phyloP scores from a whole-genome alignment of 2,797 vertebrate species.

The Leuciscus waleckii region DNA sequence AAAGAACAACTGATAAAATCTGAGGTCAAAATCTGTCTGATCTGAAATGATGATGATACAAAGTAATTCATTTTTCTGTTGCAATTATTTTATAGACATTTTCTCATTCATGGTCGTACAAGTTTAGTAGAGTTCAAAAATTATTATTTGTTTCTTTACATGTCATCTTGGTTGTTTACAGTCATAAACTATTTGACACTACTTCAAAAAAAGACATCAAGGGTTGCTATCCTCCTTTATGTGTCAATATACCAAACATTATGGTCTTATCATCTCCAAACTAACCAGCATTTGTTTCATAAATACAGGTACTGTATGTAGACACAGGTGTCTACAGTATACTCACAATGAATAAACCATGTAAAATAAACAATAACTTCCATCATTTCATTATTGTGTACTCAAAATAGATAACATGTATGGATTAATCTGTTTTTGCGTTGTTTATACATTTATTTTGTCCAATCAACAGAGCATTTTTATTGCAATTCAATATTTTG shows the following conservation, averaged over 20 bases:
- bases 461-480: conserved; percentile 7
- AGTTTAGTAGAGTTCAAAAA: not conserved
- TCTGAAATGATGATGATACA: not conserved
- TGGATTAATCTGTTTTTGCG: not conserved
- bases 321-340: conserved; percentile 32
- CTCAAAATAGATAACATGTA: not conserved
- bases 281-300: conserved; percentile 6
- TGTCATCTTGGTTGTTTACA: not conserved
- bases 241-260: conserved; percentile 14
- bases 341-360: not conserved
- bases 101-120: not conserved
- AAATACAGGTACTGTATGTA: conserved; percentile 21
- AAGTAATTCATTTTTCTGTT: not conserved
- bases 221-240: not conserved
- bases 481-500: conserved; percentile 15
- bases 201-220: not conserved
- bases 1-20: not conserved
- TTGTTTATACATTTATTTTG: conserved; percentile 17
- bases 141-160: not conserved
- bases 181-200: not conserved
- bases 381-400: not conserved
- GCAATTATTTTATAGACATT: not conserved
- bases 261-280: conserved; percentile 18
- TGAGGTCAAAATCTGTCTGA: no score
- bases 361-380: not conserved